Evolutionary conservation across 2,113 vertebrate species (phyloP).

Genomic region (Fukomys damarensis): DNA sequence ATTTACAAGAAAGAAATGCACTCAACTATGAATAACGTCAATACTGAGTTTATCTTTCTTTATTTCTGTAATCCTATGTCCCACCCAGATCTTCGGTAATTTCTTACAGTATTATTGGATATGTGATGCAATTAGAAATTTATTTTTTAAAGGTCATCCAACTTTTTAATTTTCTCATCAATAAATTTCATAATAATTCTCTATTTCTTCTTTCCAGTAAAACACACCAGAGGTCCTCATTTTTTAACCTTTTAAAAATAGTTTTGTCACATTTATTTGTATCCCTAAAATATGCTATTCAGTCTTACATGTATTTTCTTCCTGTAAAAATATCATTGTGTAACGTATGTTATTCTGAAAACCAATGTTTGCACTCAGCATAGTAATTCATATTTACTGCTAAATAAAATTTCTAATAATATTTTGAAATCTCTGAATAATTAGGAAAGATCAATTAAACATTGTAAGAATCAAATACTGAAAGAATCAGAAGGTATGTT

Average conservation of each 20-base stretch:
- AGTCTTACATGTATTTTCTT: background rate
- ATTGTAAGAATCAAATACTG: background rate
- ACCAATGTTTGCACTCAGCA: background rate
- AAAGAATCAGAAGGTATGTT: background rate
- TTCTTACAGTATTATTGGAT: background rate
- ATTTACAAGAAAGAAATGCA: background rate
- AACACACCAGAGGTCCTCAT: background rate
- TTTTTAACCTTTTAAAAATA: conserved; percentile 37
- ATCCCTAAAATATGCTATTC: background rate
- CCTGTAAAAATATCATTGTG: background rate
- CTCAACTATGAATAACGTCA: background rate
- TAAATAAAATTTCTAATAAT: background rate
- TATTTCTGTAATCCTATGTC: background rate
- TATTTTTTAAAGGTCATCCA: conserved; percentile 17
- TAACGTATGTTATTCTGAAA: background rate
- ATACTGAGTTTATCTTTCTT: background rate
- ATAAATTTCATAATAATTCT: background rate
- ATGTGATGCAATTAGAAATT: background rate
- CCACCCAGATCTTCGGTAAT: background rate
- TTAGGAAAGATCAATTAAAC: background rate
- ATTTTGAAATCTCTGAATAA: background rate
- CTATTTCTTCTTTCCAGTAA: background rate
- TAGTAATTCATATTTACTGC: background rate
- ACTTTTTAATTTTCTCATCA: background rate
- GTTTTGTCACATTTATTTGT: conserved; percentile 13